Percentiles rank a stretch among this genome's conserved stretches.
phyloP scores from a whole-genome alignment of 2,888 invertebrate species.

The Odiellus spinosus region DNA sequence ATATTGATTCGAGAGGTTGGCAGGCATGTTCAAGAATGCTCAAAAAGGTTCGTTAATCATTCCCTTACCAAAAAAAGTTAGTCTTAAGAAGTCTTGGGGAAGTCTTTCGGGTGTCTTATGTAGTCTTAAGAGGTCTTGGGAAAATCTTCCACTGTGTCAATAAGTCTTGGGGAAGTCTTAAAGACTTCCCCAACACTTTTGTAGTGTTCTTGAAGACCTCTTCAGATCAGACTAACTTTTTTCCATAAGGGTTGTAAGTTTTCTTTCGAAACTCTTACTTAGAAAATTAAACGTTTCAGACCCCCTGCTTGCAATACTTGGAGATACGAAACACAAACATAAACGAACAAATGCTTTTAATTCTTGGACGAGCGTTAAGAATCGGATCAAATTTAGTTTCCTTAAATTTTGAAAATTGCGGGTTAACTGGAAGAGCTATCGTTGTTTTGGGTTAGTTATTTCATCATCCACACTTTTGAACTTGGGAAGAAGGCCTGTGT shows the following conservation, averaged over 20 bases:
- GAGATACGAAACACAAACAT: slow-evolving; percentile 47
- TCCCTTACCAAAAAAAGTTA: too few relatives aligned
- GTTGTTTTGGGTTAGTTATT: slow-evolving; percentile 46
- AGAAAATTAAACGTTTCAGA: slow-evolving; percentile 38
- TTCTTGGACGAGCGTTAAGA: slow-evolving; percentile 53
- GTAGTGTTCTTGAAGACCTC: too few relatives aligned
- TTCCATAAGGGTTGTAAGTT: too few relatives aligned
- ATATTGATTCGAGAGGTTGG: slow-evolving; percentile 61
- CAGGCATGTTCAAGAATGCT: slow-evolving; percentile 61
- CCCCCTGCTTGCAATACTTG: slow-evolving; percentile 48
- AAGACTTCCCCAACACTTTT: too few relatives aligned
- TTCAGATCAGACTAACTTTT: too few relatives aligned
- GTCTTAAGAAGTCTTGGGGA: too few relatives aligned
- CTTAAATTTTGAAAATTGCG: slow-evolving; percentile 60
- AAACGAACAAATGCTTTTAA: slow-evolving; percentile 51
- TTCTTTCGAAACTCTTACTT: too few relatives aligned
- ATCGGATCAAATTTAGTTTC: slow-evolving; percentile 51
- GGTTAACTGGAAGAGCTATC: slow-evolving; percentile 53
- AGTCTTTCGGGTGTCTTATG: too few relatives aligned
- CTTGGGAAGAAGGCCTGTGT: neutral
- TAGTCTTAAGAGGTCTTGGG: too few relatives aligned
- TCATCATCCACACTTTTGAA: neutral
- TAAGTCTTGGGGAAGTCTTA: too few relatives aligned
- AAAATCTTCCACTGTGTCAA: too few relatives aligned
- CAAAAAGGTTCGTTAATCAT: slow-evolving; percentile 43